Evolutionary conservation across 1,140 invertebrate genomes (phyloP).

Genomic region (Thaumatotibia leucotreta): DNA sequence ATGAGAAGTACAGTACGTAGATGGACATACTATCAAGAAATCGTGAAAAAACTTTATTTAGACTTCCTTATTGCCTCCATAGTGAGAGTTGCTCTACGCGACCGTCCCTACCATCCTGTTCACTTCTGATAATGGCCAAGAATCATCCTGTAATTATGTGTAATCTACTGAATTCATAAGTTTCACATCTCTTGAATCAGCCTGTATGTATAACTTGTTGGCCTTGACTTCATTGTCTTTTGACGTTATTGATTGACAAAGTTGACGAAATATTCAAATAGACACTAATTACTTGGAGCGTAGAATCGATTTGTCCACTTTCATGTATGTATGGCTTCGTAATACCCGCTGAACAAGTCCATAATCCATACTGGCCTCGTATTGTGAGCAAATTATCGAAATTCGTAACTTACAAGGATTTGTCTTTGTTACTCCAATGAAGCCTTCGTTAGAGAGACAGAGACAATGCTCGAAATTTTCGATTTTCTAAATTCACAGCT

Average conservation of each 20-base stretch:
- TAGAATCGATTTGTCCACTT: slow-evolving; percentile 1
- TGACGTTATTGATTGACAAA: neutral
- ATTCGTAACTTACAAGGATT: too few relatives aligned
- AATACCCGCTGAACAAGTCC: neutral
- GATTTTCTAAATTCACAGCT: too few relatives aligned
- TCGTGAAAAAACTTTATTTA: too few relatives aligned
- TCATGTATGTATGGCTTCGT: neutral
- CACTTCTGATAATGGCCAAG: too few relatives aligned
- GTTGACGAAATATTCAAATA: neutral
- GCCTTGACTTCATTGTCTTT: neutral
- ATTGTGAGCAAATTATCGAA: too few relatives aligned
- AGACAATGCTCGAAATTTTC: too few relatives aligned
- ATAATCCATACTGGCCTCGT: neutral
- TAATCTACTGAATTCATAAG: neutral
- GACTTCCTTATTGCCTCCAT: neutral
- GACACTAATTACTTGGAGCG: neutral
- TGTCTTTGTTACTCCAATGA: too few relatives aligned
- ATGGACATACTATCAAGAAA: too few relatives aligned
- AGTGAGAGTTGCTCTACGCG: neutral
- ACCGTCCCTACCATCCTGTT: too few relatives aligned
- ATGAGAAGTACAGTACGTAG: neutral
- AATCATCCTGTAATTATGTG: too few relatives aligned
- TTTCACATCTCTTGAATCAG: too few relatives aligned
- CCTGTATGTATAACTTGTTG: neutral
- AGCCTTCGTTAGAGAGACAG: too few relatives aligned